A percentile compares a stretch with the other conserved stretches of the same genome.
Evolutionary conservation across 2,113 vertebrate species (phyloP).

Genomic region (Arizona elegans): DNA sequence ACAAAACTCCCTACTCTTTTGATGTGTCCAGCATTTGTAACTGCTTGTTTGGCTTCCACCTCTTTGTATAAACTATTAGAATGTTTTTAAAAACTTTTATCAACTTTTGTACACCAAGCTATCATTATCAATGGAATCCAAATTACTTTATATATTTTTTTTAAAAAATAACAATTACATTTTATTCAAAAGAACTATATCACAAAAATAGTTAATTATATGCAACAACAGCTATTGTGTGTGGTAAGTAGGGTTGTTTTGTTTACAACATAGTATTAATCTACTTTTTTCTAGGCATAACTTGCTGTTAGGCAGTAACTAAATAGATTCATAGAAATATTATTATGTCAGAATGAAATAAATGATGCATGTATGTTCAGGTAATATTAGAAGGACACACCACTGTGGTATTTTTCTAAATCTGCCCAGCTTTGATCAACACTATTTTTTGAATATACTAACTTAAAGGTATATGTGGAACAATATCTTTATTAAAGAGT

Average conservation of each 20-base stretch:
- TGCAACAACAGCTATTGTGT: neutral
- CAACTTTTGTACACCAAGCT: neutral
- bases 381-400: conserved; percentile 47
- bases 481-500: conserved; percentile 16
- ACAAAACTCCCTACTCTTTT: neutral
- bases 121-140: neutral
- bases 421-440: conserved; percentile 52
- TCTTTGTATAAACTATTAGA: neutral
- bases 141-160: neutral
- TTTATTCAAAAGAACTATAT: neutral
- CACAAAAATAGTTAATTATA: neutral
- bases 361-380: conserved; percentile 56
- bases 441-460: conserved; percentile 19
- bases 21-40: neutral
- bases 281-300: conserved; percentile 34
- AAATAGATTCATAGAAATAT: conserved; percentile 12
- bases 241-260: neutral
- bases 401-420: conserved; percentile 55
- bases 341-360: conserved; percentile 46
- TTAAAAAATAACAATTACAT: neutral
- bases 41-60: neutral
- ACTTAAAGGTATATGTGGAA: conserved; percentile 25
- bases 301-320: neutral
- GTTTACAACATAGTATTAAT: neutral
- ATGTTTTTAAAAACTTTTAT: neutral